Conservation (phyloP, 2,888 invertebrate species). For the Polietes domitor region DNA sequence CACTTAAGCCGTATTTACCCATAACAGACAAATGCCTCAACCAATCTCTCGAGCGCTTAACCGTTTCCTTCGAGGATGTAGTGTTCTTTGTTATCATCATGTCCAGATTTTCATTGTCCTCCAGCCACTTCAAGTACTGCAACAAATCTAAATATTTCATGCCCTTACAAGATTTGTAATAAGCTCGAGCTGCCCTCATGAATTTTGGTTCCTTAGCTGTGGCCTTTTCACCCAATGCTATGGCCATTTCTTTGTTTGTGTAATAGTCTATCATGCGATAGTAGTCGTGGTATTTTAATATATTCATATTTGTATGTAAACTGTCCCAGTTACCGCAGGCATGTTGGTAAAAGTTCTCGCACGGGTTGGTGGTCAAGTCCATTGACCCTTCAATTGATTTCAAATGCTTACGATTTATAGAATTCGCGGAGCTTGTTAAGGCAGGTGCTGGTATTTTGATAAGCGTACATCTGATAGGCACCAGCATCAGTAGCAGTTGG, state of each 20-base stretch:
- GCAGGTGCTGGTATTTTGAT: slow-evolving; percentile 4
- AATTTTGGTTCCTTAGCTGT: not conserved
- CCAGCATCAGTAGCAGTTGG: not conserved
- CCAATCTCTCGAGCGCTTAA: not conserved
- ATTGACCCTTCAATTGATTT: slow-evolving; percentile 24
- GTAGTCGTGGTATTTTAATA: slow-evolving; percentile 6
- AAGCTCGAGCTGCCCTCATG: not conserved
- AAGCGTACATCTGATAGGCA: not conserved
- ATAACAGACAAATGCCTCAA: not conserved
- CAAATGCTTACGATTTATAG: not conserved
- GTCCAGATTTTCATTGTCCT: not conserved
- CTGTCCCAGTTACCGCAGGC: slow-evolving; percentile 42
- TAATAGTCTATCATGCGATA: slow-evolving; percentile 26
- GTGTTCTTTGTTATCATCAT: not conserved
- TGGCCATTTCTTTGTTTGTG: slow-evolving; percentile 19
- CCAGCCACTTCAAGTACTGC: not conserved
- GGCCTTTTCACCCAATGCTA: not conserved
- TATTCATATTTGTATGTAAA: not conserved
- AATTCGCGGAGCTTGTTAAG: not conserved
- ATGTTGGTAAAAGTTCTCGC: slow-evolving; percentile 37
- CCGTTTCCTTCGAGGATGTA: not conserved
- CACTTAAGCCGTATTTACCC: slow-evolving; percentile 29
- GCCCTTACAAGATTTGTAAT: slow-evolving; percentile 1
- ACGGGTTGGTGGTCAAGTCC: slow-evolving; percentile 19
- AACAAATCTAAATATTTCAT: not conserved